Percentiles rank a stretch among this genome's conserved stretches.
Conservation (phyloP, 2,888 invertebrate genomes). For the Drosophila maculinotata region DNA sequence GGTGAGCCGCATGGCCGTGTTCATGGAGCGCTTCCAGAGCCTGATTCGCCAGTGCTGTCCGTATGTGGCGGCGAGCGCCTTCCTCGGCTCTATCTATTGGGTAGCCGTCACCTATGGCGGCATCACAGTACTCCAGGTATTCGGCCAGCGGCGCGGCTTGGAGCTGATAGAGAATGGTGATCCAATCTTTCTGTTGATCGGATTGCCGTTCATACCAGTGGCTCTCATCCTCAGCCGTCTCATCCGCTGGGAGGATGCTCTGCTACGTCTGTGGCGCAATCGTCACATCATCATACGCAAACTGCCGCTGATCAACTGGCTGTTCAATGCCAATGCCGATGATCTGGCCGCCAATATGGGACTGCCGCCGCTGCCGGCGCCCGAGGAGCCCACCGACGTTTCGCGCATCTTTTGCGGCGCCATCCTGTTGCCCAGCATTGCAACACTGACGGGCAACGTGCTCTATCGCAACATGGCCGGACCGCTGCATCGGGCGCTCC, state of each 20-base stretch:
- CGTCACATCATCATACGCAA: slow-evolving; percentile 86
- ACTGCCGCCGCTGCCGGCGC: slow-evolving; percentile 87
- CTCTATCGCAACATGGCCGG: slow-evolving; percentile 94
- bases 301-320: slow-evolving; percentile 88
- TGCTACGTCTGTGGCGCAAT: slow-evolving; percentile 91
- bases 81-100: slow-evolving; percentile 97
- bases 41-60: slow-evolving; percentile 96
- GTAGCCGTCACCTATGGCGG: slow-evolving; percentile 98
- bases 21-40: slow-evolving; percentile 94
- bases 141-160: slow-evolving; percentile 96
- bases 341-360: slow-evolving; percentile 87
- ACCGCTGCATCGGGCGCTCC: slow-evolving; percentile 94
- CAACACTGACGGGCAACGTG: slow-evolving; percentile 94
- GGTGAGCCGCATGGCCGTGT: slow-evolving; percentile 93
- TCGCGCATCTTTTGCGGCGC: slow-evolving; percentile 97
- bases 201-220: slow-evolving; percentile 96
- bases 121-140: slow-evolving; percentile 96
- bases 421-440: slow-evolving; percentile 95
- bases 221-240: slow-evolving; percentile 96
- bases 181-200: slow-evolving; percentile 94
- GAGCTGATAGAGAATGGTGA: slow-evolving; percentile 97
- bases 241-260: slow-evolving; percentile 97
- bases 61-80: slow-evolving; percentile 95
- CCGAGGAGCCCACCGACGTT: slow-evolving; percentile 91
- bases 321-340: slow-evolving; percentile 55